Conservation (phyloP, 2,797 vertebrate species). For the Clarias pachynema region DNA sequence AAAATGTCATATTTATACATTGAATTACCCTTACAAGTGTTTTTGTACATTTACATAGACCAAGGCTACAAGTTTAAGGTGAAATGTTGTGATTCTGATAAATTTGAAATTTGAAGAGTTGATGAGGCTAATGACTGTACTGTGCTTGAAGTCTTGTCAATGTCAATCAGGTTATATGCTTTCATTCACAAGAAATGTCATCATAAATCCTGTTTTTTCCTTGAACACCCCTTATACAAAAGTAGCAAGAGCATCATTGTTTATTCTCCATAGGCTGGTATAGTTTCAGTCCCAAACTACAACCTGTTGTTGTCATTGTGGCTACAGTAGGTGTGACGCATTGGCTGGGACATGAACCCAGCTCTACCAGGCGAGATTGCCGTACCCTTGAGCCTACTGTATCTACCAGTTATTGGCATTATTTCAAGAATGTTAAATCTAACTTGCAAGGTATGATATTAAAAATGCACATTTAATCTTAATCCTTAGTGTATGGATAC, state of each 20-base stretch:
- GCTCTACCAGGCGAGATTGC: no score
- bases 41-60: background rate
- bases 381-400: no score
- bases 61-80: background rate
- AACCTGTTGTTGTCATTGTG: background rate
- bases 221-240: background rate
- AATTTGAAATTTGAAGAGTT: background rate
- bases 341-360: no score
- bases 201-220: no score
- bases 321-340: no score
- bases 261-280: background rate
- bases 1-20: background rate
- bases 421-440: background rate
- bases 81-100: background rate
- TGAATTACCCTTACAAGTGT: background rate
- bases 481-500: background rate
- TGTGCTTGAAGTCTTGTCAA: no score
- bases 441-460: background rate
- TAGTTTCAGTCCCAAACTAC: background rate
- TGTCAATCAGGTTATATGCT: no score
- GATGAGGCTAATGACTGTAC: background rate
- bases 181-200: no score
- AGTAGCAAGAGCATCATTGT: background rate
- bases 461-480: background rate
- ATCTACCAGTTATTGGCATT: background rate